Evolutionary conservation across 2,113 vertebrate genomes (phyloP), one percentile per base, ranked within the genome.

Genomic region (Ctenodactylus gundi): DNA sequence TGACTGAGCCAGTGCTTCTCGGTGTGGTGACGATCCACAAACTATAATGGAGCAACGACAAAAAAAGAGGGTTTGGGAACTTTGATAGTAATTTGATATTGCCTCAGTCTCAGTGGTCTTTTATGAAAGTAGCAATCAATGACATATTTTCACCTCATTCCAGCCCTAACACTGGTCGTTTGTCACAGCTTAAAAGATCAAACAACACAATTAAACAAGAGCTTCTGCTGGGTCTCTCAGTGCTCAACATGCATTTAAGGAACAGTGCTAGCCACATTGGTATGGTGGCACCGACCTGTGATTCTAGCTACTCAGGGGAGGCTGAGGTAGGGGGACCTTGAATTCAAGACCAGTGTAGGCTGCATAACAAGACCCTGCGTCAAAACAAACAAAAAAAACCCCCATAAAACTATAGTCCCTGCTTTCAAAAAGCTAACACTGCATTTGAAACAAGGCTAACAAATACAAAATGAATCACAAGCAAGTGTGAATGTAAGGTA

Each of bases 21-120:
- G 84, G 36, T 62, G 21, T 57, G 46, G 21, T 83, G 44, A 25
- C 18, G 49, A 39, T 84, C 70, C 53, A 96, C 46, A 72, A 90
- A 55, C n/a, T 90, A 29, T 78, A 75, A 94, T 21, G 34, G 13
- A 85, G 39, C 39, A 67, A 68, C 87, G 55, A 49, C 53, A 81
- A 94, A 95, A 89, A 92, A 31, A 57, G 75, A 60, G 60, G 41
- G 18, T 62, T 81, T 81, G 84, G 88, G 80, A 89, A 65, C 25
- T 39, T 83, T 72, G 82, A 75, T 29, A 94, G 83, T 84, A 55
- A 77, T 82, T 34, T 88, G 72, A 88, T 29, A 85, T 21, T 77
- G 58, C 34, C 39, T 94, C 55, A 87, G 3, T 34, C 73, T 60
- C 60, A 85, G 31, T 44, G 55, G 34, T 64, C n/a, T n/a, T 82